Percentiles rank a stretch among this genome's conserved stretches.
These are phyloP conservation scores for Hemistola chrysoprasaria DNA, from an alignment of 2,888 invertebrate species.

Conservation along the genomic window DNA sequence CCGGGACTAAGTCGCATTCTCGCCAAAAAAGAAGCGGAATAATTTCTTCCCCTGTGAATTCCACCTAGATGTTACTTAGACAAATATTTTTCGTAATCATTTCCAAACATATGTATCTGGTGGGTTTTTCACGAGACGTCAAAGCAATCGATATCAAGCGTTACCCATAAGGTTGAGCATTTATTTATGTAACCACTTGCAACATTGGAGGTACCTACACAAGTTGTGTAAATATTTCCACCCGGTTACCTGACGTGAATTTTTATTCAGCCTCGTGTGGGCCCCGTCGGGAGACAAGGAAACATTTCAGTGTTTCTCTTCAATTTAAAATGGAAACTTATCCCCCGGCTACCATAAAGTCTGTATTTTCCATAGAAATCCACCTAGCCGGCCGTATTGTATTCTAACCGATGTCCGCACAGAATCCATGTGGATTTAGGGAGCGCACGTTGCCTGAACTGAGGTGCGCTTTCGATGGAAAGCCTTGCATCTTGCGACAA, in stretches of 20 bases:
- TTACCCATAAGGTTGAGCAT: constrained; percentile 37
- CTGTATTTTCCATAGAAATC: constrained; percentile 80
- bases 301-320: constrained; percentile 77
- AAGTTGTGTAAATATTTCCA: constrained; percentile 71
- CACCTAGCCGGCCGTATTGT: constrained; percentile 66
- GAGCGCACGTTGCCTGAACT: constrained; percentile 57
- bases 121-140: constrained; percentile 11
- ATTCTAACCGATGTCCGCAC: constrained; percentile 74
- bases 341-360: constrained; percentile 79
- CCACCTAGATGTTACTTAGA: constrained; percentile 39
- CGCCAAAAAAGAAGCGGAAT: constrained; percentile 62
- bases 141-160: constrained; percentile 32
- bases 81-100: constrained; percentile 21
- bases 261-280: constrained; percentile 68
- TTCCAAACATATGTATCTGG: constrained; percentile 6
- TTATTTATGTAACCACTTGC: constrained; percentile 55
- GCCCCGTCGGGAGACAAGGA: constrained; percentile 69
- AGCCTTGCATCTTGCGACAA: constrained; percentile 63
- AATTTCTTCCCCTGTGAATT: constrained; percentile 50
- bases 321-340: constrained; percentile 81
- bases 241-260: constrained; percentile 70
- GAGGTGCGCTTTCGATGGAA: constrained; percentile 40
- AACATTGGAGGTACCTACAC: constrained; percentile 53
- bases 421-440: constrained; percentile 76
- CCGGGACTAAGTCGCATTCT: constrained; percentile 75